Evolutionary conservation across 2,888 invertebrate species (phyloP).

Genomic region (Imbricaverruca yamaguchii): DNA sequence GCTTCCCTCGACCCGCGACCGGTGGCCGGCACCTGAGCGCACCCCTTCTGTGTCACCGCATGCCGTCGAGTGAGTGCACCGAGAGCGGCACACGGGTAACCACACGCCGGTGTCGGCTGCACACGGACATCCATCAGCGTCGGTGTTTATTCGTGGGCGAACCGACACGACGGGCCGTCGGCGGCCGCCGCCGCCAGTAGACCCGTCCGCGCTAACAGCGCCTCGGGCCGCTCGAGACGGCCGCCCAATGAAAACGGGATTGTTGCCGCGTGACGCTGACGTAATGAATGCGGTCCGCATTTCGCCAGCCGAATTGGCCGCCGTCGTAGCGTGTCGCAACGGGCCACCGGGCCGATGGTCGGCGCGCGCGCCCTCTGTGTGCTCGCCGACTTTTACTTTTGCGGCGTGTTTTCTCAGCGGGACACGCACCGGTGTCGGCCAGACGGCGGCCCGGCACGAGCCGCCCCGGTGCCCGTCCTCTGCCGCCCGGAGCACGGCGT

Average conservation of each 20-base stretch:
- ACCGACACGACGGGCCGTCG: not conserved
- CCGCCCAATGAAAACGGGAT: not conserved
- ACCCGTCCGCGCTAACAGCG: not conserved
- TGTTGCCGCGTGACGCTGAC: not conserved
- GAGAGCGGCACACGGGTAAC: no score
- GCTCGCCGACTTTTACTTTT: conserved; percentile 16
- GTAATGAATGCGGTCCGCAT: not conserved
- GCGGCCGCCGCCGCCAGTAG: not conserved
- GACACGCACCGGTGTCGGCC: not conserved
- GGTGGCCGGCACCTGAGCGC: no score
- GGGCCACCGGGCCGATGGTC: not conserved
- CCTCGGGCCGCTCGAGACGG: not conserved
- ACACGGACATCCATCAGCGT: no score
- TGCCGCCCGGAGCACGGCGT: no score
- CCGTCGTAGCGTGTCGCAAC: not conserved
- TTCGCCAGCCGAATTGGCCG: conserved; percentile 10
- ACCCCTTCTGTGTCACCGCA: no score
- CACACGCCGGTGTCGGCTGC: no score
- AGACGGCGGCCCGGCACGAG: not conserved
- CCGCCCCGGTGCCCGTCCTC: not conserved
- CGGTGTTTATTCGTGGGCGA: not conserved
- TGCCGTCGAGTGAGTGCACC: no score
- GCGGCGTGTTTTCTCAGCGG: conserved; percentile 6
- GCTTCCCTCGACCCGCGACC: no score
- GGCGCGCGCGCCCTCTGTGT: not conserved